Conservation (phyloP, 2,888 invertebrate species). For the Polydrusus cervinus region DNA sequence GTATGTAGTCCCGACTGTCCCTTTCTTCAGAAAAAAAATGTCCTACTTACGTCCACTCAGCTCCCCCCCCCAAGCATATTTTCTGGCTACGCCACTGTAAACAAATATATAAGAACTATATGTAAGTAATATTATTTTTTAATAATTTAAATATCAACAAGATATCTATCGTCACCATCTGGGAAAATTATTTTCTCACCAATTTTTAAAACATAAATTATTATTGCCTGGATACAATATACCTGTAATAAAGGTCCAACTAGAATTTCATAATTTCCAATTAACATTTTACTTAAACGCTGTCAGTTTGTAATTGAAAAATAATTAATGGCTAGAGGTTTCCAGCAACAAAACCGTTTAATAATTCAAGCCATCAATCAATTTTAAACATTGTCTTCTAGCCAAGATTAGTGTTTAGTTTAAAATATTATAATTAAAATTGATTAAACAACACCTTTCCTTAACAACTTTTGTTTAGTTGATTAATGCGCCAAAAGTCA, state of each 20-base stretch:
- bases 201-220: conserved; percentile 45
- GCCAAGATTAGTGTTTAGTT: conserved; percentile 40
- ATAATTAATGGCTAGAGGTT: conserved; percentile 53
- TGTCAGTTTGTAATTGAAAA: conserved; percentile 55
- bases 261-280: conserved; percentile 53
- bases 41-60: too few species aligned
- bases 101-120: too few species aligned
- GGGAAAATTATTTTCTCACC: conserved; percentile 37
- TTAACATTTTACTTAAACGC: conserved; percentile 54
- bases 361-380: conserved; percentile 51
- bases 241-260: conserved; percentile 39
- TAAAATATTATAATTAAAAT: conserved; percentile 35
- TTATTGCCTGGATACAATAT: conserved; percentile 42
- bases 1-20: too few species aligned
- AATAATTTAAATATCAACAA: conserved; percentile 10
- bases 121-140: neutral
- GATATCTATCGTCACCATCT: neutral
- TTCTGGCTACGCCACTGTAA: too few species aligned
- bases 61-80: too few species aligned
- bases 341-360: conserved; percentile 47
- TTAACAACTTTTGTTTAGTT: conserved; percentile 5
- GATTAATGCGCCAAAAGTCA: neutral
- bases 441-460: conserved; percentile 39
- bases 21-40: too few species aligned
- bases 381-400: conserved; percentile 35